Evolutionary conservation across 2,888 invertebrate species (phyloP).

Genomic region (Meta bourneti): DNA sequence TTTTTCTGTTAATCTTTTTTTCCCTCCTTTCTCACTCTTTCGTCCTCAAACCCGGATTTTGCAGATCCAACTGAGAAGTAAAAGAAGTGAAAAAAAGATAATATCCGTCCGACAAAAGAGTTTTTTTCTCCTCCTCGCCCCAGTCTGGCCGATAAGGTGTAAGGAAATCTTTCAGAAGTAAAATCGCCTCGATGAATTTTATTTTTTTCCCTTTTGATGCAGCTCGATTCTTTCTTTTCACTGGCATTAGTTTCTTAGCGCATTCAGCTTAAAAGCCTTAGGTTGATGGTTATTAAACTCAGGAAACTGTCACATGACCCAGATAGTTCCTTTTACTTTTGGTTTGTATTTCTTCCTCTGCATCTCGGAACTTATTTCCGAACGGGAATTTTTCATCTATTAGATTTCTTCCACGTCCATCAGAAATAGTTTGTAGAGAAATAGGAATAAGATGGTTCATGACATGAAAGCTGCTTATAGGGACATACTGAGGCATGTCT

Average conservation of each 20-base stretch:
- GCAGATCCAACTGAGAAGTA: neutral
- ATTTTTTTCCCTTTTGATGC: conserved; percentile 19
- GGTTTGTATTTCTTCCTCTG: conserved; percentile 24
- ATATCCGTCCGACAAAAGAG: conserved; percentile 31
- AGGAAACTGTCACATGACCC: conserved; percentile 46
- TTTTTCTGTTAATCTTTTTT: conserved; percentile 37
- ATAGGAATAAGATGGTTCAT: neutral
- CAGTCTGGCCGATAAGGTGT: conserved; percentile 63
- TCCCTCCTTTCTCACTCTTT: conserved; percentile 3
- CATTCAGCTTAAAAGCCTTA: conserved; percentile 45
- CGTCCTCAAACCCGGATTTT: conserved; percentile 11
- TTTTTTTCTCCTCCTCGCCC: conserved; percentile 18
- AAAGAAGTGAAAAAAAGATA: conserved; percentile 13
- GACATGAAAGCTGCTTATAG: too few species aligned
- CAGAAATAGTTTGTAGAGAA: neutral
- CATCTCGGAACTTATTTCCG: conserved; percentile 20
- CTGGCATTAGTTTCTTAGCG: conserved; percentile 41
- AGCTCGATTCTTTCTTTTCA: conserved; percentile 22
- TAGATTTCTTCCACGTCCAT: neutral
- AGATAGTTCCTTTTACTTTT: conserved; percentile 17
- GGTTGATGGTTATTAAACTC: conserved; percentile 69
- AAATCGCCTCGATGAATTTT: conserved; percentile 43
- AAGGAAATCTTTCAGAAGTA: conserved; percentile 70
- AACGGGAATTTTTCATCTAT: neutral
- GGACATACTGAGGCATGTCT: too few species aligned